Evolutionary conservation across 2,888 invertebrate species (phyloP), one percentile per base, ranked within the genome.

Genomic region (Alitta virens): DNA sequence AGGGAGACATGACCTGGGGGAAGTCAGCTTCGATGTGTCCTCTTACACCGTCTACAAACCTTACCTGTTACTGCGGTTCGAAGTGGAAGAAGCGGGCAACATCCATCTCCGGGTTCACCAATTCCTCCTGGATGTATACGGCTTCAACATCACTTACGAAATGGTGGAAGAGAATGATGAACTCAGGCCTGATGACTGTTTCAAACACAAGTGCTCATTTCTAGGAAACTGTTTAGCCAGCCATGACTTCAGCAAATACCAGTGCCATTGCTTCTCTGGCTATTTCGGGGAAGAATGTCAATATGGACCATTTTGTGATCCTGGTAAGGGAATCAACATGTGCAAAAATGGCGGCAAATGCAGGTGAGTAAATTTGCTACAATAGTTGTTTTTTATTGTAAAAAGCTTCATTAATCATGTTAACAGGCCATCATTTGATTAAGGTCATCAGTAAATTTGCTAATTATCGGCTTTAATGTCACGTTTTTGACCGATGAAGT

Each of bases 141-240:
- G 94, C 16, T 94, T 95, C 84, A 94, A 95, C 83, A 88, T 94
- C 73, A 94, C 94, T 26, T 94, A 94, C 79, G 91, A 93, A 77
- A 89, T 93, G 70, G 84, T 86, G 24, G 85, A 87, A 70, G 73
- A 66, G 26, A 62, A 66, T 1, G 67, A 71, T 2, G 62, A 69
- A 3, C 61, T 70, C 18, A 58, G 71, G 2, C 71, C 73, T 40
- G 68, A 75, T 43, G 71, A 73, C 7, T 94, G 94, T 81, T 90
- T 90, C 65, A 89, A 91, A 62, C 86, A 88, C 69, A 88, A 89
- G 72, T 94, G 94, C 78, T 89, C 92, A 0, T 90, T 90, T 70
- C 86, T 91, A n/a, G 94, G 94, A 16, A 87, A 91, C 78, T 94
- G 94, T 80, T 88, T 88, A 76, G 91, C 89, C 5, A 85, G 82